Conservation (phyloP, 2,797 vertebrate genomes). For the Aulostomus chinensis region DNA sequence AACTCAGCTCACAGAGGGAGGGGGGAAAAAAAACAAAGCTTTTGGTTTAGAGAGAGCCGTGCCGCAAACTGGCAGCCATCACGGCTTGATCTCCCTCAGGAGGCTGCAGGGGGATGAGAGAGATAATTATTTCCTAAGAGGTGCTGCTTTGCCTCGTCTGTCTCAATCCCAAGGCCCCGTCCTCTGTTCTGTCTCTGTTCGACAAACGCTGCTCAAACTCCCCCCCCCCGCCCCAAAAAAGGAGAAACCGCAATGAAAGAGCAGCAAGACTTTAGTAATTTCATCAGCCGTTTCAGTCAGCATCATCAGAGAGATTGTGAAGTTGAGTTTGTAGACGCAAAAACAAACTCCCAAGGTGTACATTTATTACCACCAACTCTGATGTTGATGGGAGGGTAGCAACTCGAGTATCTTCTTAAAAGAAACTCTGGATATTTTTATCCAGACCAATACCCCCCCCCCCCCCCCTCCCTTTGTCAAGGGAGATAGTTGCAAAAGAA, state of each 20-base stretch:
- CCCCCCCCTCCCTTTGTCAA: neutral
- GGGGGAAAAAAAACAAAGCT: constrained; percentile 53
- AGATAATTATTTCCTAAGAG: constrained; percentile 70
- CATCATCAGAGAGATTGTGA: constrained; percentile 58
- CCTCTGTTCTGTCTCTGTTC: neutral
- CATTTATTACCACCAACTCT: constrained; percentile 49
- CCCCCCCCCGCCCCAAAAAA: too few species aligned
- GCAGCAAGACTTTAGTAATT: constrained; percentile 28
- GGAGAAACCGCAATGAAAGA: constrained; percentile 9
- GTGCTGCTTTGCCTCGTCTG: constrained; percentile 43
- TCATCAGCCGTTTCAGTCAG: constrained; percentile 32
- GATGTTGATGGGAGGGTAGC: constrained; percentile 45
- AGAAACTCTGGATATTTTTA: constrained; percentile 7
- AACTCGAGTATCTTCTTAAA: constrained; percentile 13
- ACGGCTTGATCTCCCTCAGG: constrained; percentile 49
- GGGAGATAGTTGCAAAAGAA: neutral
- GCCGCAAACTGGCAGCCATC: constrained; percentile 52
- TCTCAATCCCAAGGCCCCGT: constrained; percentile 34
- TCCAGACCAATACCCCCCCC: too few species aligned
- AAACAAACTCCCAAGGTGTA: constrained; percentile 45
- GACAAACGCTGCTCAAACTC: constrained; percentile 10
- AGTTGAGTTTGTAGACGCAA: constrained; percentile 21
- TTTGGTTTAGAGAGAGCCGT: constrained; percentile 46
- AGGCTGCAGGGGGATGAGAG: constrained; percentile 36
- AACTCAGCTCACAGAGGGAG: constrained; percentile 34